These are phyloP conservation scores for Rhipidura dahli DNA, from an alignment of 2,113 vertebrate genomes.

Conservation along the genomic window DNA sequence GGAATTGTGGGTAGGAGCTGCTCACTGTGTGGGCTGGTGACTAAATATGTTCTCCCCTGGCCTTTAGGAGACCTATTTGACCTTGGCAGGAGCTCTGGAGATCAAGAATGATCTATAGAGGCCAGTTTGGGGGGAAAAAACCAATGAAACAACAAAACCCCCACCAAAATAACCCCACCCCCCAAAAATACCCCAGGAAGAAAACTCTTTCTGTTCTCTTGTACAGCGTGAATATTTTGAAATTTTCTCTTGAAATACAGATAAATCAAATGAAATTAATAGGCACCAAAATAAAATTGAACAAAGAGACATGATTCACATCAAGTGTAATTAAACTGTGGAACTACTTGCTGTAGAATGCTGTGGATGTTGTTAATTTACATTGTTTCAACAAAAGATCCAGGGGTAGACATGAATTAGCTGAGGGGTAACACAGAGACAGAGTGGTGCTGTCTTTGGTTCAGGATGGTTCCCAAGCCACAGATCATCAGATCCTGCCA, in stretches of 20 bases:
- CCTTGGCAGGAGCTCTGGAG: not conserved
- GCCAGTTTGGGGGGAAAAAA: not conserved
- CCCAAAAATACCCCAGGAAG: not conserved
- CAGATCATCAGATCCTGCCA: not conserved
- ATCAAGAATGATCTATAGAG: not conserved
- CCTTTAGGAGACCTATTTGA: not conserved
- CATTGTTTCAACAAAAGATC: not conserved
- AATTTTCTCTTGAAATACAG: not conserved
- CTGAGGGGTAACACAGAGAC: not conserved
- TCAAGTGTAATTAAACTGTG: not conserved
- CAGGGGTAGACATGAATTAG: not conserved
- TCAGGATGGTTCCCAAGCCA: not conserved
- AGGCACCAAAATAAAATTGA: not conserved
- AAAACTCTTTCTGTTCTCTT: not conserved
- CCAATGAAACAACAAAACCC: not conserved
- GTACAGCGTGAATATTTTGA: not conserved
- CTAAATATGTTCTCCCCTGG: not conserved
- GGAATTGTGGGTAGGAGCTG: not conserved
- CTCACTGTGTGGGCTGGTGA: not conserved
- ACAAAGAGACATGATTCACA: not conserved
- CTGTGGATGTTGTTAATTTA: not conserved
- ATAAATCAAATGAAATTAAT: not conserved
- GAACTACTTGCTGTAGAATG: not conserved
- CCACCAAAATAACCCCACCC: not conserved
- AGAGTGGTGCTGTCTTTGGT: not conserved